Percentiles rank a stretch among this genome's conserved stretches.
These are phyloP conservation scores for Idaea dimidiata DNA, from an alignment of 2,888 invertebrate species.

Conservation along the genomic window DNA sequence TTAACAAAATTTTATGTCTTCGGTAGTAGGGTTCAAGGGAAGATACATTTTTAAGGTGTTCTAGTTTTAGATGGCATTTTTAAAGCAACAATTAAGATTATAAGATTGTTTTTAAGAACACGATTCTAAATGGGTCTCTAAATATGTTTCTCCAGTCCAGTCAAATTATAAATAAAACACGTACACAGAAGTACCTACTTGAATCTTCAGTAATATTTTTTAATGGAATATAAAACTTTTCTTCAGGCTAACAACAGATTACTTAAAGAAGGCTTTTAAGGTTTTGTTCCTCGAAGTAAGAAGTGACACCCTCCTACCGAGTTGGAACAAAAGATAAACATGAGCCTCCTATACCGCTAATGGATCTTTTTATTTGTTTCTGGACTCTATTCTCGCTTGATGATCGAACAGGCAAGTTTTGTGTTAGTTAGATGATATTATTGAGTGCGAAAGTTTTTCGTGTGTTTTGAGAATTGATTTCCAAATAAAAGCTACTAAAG, in stretches of 20 bases:
- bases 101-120: too few species aligned
- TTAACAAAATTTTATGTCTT: too few species aligned
- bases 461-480: not conserved
- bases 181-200: not conserved
- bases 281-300: not conserved
- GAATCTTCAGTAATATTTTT: not conserved
- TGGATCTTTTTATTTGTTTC: conserved; percentile 39
- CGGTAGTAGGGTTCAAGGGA: too few species aligned
- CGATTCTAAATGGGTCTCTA: too few species aligned
- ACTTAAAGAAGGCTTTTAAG: not conserved
- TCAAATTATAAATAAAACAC: too few species aligned
- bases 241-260: not conserved
- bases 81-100: too few species aligned
- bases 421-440: not conserved
- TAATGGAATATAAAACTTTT: not conserved
- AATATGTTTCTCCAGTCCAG: too few species aligned
- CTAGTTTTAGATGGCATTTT: too few species aligned
- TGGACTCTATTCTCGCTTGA: conserved; percentile 19
- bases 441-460: not conserved
- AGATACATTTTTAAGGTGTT: too few species aligned
- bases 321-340: conserved; percentile 23
- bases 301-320: not conserved
- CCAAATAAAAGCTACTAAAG: not conserved
- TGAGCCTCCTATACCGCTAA: conserved; percentile 29
- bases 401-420: conserved; percentile 33